Evolutionary conservation across 23 tunicate species (phyloP), one percentile per base, ranked within the genome.

Genomic region (Oikopleura dioica): DNA sequence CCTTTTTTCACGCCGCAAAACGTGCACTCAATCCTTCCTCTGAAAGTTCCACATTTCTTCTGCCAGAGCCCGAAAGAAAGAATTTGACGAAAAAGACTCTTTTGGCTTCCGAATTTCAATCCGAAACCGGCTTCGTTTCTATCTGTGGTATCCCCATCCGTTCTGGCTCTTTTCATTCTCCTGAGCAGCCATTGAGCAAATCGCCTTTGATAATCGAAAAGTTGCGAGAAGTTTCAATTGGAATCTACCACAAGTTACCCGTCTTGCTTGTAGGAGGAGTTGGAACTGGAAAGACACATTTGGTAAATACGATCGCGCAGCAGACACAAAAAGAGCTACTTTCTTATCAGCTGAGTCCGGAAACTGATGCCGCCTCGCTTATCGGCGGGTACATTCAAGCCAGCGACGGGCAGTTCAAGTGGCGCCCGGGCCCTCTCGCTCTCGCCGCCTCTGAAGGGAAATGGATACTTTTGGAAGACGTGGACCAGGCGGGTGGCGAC

Each of bases 251-350:
- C 16, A 12, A 23, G 16, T 31, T 24, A 23, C 72, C 72, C 4
- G 30, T 63, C 2, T 76, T 80, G 35, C 1, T 81, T 75, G 38
- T 36, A 81, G 99, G 99, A 34, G 84, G 95, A 58, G 79, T 79
- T 21, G 99, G 95, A 5, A 86, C 95, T 59, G 99, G 99, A 38
- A 94, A 94, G 77, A 82, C 99, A 33, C 79, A 92, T 4, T 76
- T 86, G 9, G 78, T 94, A 1, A 85, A 86, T 50, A 75, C 80
- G 51, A 32, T 94, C 31, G 95, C 99, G 24, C 37, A 77, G 35
- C 1, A n/a, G 1, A 83, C 92, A 38, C 85, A 84, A 80, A 78
- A 68, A 4, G n/a, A 28, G 28, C 79, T 69, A 24, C 75, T 34
- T 36, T 34, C 30, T 63, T 63, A 63, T 63, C 72, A 63, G 30